Evolutionary conservation across 2,113 vertebrate species (phyloP), one percentile per base, ranked within the genome.

Genomic region (Empidonax traillii): DNA sequence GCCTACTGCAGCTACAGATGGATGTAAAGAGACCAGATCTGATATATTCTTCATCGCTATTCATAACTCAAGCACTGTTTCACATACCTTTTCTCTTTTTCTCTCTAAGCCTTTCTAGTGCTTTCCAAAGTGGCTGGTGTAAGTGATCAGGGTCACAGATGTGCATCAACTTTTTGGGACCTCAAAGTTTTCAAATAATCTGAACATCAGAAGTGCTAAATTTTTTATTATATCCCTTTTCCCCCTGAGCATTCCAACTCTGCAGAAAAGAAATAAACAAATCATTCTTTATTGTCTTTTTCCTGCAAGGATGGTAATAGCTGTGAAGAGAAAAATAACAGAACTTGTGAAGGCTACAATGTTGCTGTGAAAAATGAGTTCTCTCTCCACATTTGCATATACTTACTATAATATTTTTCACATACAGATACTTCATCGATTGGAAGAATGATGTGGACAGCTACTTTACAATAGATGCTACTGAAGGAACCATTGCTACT

Each of bases 401-500:
- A 30, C 39, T 97, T 82, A 96, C 79, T 94, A 94, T 81, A 69
- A 79, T 90, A 62, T 95, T 89, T 94, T 93, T 67, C 53, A 44
- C 44, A 51, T 63, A 18, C 97, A 99, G 99, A 97, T 99, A 99
- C 95, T 99, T 99, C 97, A 99, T 99, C 51, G 99, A 99, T 96
- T 98, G 98, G 98, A 99, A 98, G 98, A 99, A 97, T 68, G 99
- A 99, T 96, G 90, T 98, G 94, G 99, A 99, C 98, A 99, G 98
- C 98, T 99, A 98, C 98, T 99, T 99, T 79, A 98, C 98, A 96
- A 98, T 99, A 85, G 99, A 99, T 86, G 98, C 98, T 13, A 98
- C 98, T 68, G 98, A 99, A 96, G 99, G 99, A 92, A 99, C 99
- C 12, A 98, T 99, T 91, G 98, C 99, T 93, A 99, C 99, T 74